phyloP scores from a whole-genome alignment of 2,797 vertebrate genomes.

The Melanotaenia nigrans region DNA sequence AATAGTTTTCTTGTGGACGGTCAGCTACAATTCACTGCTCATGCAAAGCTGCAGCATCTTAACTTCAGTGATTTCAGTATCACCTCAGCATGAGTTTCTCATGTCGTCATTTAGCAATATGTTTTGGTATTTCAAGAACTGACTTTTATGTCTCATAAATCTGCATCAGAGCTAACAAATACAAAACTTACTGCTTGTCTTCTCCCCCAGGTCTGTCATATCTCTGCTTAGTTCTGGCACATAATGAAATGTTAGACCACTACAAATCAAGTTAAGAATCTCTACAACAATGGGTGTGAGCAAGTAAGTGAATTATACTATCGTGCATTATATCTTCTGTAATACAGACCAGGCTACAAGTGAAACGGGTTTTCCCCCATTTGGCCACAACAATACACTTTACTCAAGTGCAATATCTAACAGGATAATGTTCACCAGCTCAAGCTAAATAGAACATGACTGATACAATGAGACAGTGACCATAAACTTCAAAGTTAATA shows the following conservation, averaged over 20 bases:
- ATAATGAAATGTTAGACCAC: constrained; percentile 58
- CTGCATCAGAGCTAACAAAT: constrained; percentile 55
- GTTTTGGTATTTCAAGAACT: constrained; percentile 39
- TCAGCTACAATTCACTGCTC: constrained; percentile 40
- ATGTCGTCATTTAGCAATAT: constrained; percentile 54
- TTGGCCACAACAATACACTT: neutral
- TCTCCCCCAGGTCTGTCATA: constrained; percentile 45
- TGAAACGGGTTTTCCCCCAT: neutral
- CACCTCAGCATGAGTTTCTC: constrained; percentile 59
- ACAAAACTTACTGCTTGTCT: constrained; percentile 32
- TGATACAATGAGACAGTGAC: neutral
- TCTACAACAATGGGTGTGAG: constrained; percentile 67
- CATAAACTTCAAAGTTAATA: neutral
- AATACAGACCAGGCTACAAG: neutral
- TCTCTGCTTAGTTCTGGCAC: constrained; percentile 60
- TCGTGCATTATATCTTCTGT: neutral
- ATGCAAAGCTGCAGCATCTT: constrained; percentile 47
- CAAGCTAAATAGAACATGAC: neutral
- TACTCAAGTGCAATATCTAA: neutral
- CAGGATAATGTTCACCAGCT: neutral
- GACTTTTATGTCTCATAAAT: constrained; percentile 44
- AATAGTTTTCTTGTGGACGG: constrained; percentile 31
- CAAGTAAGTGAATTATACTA: constrained; percentile 35
- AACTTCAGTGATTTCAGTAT: constrained; percentile 57
- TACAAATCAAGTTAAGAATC: constrained; percentile 67